Evolutionary conservation across 2,113 vertebrate genomes (phyloP).

Genomic region (Thamnophis sirtalis): DNA sequence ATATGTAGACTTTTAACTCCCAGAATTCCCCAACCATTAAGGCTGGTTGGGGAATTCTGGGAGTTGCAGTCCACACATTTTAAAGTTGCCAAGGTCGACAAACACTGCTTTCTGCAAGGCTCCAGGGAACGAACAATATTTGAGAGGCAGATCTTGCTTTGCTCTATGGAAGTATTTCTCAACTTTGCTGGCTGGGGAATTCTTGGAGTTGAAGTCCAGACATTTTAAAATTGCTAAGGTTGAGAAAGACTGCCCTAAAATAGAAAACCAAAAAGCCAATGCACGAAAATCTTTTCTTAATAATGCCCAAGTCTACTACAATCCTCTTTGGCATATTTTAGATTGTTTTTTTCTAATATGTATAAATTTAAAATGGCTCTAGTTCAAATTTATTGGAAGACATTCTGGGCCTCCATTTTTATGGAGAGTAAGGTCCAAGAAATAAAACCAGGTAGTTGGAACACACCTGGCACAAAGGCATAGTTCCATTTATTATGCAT

Average conservation of each 20-base stretch:
- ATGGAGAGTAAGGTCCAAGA: background rate
- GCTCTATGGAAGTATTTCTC: background rate
- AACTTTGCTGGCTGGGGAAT: background rate
- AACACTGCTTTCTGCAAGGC: background rate
- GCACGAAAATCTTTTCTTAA: background rate
- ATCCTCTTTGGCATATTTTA: background rate
- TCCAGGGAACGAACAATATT: background rate
- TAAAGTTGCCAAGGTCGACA: background rate
- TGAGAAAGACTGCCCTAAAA: background rate
- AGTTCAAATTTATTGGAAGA: background rate
- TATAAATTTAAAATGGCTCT: background rate
- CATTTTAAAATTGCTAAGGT: background rate
- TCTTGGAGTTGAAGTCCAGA: background rate
- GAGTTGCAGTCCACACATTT: background rate
- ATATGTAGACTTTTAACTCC: background rate
- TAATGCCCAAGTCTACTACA: background rate
- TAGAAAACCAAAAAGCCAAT: background rate
- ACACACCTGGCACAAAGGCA: background rate
- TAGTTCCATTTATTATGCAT: background rate
- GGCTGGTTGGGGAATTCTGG: background rate
- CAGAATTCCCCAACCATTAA: too few relatives aligned
- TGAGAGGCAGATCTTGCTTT: background rate
- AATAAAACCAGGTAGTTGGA: background rate
- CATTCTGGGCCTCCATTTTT: background rate
- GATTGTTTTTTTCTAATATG: background rate